Percentiles rank a stretch among this genome's conserved stretches.
phyloP scores from a whole-genome alignment of 92 coral and sea anemone genomes.

The Epizoanthus stellaris region DNA sequence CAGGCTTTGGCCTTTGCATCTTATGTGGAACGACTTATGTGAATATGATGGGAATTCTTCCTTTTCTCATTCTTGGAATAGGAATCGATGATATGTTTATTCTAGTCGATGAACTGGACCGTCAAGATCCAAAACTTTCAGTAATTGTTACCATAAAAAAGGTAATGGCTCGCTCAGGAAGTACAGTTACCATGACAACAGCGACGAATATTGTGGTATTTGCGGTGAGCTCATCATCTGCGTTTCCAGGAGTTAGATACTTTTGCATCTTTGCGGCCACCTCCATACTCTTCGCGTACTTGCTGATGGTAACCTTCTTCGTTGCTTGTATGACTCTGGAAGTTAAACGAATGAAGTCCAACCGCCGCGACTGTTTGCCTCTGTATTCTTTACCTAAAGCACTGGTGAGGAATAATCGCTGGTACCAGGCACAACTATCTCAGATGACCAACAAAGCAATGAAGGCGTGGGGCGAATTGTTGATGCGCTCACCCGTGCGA shows the following conservation, averaged over 20 bases:
- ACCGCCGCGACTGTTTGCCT: slow-evolving; percentile 61
- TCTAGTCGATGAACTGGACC: slow-evolving; percentile 66
- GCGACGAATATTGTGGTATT: slow-evolving; percentile 69
- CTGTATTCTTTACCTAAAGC: slow-evolving; percentile 43
- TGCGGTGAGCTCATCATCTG: slow-evolving; percentile 67
- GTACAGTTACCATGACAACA: slow-evolving; percentile 75
- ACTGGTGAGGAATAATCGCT: slow-evolving; percentile 34
- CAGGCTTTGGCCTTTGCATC: slow-evolving; percentile 67
- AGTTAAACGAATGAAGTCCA: slow-evolving; percentile 63
- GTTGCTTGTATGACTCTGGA: slow-evolving; percentile 67
- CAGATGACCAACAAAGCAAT: slow-evolving; percentile 46
- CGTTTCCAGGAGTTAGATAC: slow-evolving; percentile 59
- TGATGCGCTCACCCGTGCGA: slow-evolving; percentile 46
- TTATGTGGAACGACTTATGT: slow-evolving; percentile 54
- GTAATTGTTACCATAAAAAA: background rate
- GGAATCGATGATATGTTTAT: slow-evolving; percentile 75
- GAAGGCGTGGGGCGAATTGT: slow-evolving; percentile 54
- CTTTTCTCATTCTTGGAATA: slow-evolving; percentile 67
- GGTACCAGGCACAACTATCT: slow-evolving; percentile 37
- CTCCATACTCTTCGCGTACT: slow-evolving; percentile 52
- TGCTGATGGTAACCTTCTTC: slow-evolving; percentile 67
- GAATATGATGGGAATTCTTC: slow-evolving; percentile 56
- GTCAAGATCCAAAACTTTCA: slow-evolving; percentile 47
- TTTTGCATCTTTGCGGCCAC: slow-evolving; percentile 73
- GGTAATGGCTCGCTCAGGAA: slow-evolving; percentile 46